These are phyloP conservation scores for Myotis brandtii DNA, from an alignment of 2,113 vertebrate genomes.

Conservation along the genomic window DNA sequence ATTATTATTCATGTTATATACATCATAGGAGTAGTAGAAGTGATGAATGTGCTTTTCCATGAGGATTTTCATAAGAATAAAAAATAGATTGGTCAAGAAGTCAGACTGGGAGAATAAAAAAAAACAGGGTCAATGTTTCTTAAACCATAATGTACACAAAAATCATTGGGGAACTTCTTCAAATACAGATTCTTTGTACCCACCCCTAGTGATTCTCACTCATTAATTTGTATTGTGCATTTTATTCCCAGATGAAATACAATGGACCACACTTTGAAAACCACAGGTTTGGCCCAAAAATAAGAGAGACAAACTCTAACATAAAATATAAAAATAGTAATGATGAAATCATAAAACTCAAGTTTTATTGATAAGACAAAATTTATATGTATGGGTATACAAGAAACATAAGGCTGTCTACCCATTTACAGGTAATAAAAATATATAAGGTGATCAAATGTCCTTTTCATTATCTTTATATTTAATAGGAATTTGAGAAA, in stretches of 20 bases:
- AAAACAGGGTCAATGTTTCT: neutral
- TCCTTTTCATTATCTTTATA: neutral
- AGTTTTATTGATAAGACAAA: neutral
- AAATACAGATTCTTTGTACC: neutral
- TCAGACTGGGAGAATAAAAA: neutral
- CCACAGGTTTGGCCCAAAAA: neutral
- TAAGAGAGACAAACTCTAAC: neutral
- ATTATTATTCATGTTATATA: neutral
- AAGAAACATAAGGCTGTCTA: neutral
- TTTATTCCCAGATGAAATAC: neutral
- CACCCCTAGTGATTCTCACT: neutral
- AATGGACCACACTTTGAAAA: neutral
- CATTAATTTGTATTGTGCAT: neutral
- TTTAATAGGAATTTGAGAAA: neutral
- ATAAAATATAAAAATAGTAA: neutral
- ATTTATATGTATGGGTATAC: neutral
- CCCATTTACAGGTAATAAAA: neutral
- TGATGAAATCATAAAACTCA: conserved; percentile 21
- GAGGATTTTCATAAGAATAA: neutral
- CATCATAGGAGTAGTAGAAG: neutral
- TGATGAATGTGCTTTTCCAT: neutral
- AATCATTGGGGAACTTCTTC: neutral
- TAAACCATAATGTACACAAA: neutral
- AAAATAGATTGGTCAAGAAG: neutral
- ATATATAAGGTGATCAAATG: neutral